Evolutionary conservation across 2,113 vertebrate species (phyloP), one percentile per base, ranked within the genome.

Genomic region (Sorex araneus): DNA sequence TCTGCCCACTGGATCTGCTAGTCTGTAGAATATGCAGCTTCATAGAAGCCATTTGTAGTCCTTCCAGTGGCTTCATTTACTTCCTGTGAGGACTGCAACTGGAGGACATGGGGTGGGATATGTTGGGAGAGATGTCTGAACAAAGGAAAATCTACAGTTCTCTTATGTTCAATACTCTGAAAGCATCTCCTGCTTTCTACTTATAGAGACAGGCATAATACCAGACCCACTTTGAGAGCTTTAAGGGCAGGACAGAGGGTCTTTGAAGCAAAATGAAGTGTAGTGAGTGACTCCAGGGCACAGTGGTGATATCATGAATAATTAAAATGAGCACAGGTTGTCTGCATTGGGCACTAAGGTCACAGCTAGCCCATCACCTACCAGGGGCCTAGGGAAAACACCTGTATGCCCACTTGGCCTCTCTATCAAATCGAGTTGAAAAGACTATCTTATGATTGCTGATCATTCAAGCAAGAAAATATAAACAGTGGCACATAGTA

Each of bases 271-370:
- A 6, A 57, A 21, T 3, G 45, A 15, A 45, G 10, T n/a, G 12
- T 2, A n/a, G 15, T 60, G 15, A 45, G 63, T 0, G 0, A 16
- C 0, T 12, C 28, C 21, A 63, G 45, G 32, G 57, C 43, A 21
- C 54, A 57, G 54, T 57, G 54, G 54, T 57, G 54, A 57, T 57
- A 57, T 19, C 19, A 57, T 57, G 15, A 12, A 57, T 57, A 57
- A 57, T 57, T 57, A 57, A 57, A 11, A 47, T 47, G 45, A 47
- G 45, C 45, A 47, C 45, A 47, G 45, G 45, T 47, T 47, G 11
- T 47, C 11, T 47, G 6, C 54, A 57, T 19, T 19, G 19, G 54
- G 54, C 19, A 19, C 15, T 57, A 16, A 57, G 54, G 54, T 57
- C 54, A 18, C 54, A 57, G 15, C 54, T 5, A 19, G 3, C 16